A percentile compares a stretch with the other conserved stretches of the same genome.
Evolutionary conservation across 1,140 invertebrate genomes (phyloP).

Genomic region (Harpegnathos saltator): DNA sequence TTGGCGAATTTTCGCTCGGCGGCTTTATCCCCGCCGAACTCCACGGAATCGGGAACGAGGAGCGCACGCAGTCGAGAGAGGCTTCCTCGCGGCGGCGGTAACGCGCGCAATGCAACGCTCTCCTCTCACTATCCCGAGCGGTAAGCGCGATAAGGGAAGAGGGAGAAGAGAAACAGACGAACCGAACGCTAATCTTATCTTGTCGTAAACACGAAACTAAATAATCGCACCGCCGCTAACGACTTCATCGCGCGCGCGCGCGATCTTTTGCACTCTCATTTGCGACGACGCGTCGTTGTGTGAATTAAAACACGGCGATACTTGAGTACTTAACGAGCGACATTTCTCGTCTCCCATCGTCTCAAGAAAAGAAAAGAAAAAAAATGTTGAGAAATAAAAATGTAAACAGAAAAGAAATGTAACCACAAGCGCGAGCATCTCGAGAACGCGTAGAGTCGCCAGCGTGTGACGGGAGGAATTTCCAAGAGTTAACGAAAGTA

Average conservation of each 20-base stretch:
- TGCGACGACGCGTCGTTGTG: not conserved
- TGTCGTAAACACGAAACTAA: not conserved
- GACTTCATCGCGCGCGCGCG: not conserved
- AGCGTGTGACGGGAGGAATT: not conserved
- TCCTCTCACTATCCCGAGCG: not conserved
- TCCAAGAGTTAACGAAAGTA: not conserved
- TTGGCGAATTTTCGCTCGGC: constrained; percentile 27
- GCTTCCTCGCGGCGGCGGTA: constrained; percentile 4
- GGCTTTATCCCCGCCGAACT: constrained; percentile 41
- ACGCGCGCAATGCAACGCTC: not conserved
- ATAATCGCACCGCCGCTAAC: not conserved
- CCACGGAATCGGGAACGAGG: not conserved
- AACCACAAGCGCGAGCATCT: not conserved
- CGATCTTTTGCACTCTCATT: constrained; percentile 4
- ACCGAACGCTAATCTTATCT: constrained; percentile 12
- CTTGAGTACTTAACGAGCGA: constrained; percentile 17
- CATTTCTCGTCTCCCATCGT: not conserved
- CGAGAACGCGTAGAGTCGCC: not conserved
- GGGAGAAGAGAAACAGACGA: too few relatives aligned
- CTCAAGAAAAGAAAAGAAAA: too few relatives aligned
- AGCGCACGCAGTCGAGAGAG: constrained; percentile 9
- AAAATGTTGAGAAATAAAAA: not conserved
- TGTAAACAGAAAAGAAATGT: not conserved
- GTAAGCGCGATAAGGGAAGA: not conserved
- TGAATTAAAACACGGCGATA: not conserved